Evolutionary conservation across 64 coral and sea anemone species (phyloP).

Genomic region (Dendrophyllia cribrosa): DNA sequence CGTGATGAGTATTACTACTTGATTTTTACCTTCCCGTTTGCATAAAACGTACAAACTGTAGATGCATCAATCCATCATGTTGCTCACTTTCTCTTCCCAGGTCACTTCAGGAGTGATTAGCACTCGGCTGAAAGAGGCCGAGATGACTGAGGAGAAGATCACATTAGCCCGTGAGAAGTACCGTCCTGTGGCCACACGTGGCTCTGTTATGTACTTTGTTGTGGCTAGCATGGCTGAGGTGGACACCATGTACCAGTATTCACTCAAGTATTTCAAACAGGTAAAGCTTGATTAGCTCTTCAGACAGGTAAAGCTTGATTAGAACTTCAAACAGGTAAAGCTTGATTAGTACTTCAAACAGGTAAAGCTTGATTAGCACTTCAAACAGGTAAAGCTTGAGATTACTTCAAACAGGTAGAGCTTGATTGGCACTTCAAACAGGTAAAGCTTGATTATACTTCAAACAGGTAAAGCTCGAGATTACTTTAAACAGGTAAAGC

Average conservation of each 20-base stretch:
- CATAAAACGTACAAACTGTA: too few species aligned
- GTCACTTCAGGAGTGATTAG: slow-evolving; percentile 98
- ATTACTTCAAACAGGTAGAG: too few species aligned
- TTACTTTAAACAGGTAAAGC: too few species aligned
- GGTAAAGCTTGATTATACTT: too few species aligned
- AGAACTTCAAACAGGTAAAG: slow-evolving; percentile 86
- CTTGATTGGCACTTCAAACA: slow-evolving; percentile 98
- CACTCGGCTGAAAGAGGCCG: slow-evolving; percentile 94
- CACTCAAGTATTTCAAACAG: slow-evolving; percentile 97
- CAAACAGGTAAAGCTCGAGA: too few species aligned
- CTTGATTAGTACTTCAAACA: background rate
- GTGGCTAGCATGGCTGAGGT: slow-evolving; percentile 98
- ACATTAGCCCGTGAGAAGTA: slow-evolving; percentile 93
- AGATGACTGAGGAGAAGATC: slow-evolving; percentile 97
- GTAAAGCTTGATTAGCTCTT: slow-evolving; percentile 14
- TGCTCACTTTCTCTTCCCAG: slow-evolving; percentile 24
- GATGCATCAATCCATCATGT: background rate
- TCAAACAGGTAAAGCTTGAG: slow-evolving; percentile 77
- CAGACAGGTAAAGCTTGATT: too few species aligned
- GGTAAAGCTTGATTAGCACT: slow-evolving; percentile 17
- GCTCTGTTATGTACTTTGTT: slow-evolving; percentile 99
- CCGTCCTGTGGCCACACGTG: slow-evolving; percentile 94
- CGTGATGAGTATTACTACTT: too few species aligned
- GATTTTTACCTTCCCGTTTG: too few species aligned
- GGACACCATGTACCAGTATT: slow-evolving; percentile 98